Evolutionary conservation across 1,140 invertebrate species (phyloP).

Genomic region (Venturia canescens): DNA sequence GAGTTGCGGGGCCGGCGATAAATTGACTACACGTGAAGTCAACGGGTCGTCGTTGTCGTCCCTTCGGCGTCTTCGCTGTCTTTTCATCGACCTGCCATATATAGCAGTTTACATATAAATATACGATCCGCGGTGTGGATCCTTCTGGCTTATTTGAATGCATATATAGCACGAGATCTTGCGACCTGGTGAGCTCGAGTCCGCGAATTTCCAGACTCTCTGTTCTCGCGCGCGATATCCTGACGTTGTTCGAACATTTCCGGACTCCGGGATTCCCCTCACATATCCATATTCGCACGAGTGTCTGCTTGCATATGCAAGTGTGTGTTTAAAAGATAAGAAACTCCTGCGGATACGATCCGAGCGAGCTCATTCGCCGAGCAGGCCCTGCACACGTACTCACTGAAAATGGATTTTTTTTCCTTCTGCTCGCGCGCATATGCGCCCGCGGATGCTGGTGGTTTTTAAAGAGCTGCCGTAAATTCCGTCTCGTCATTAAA

Average conservation of each 20-base stretch:
- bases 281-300: not conserved
- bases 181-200: conserved; percentile 18
- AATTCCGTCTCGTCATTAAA: conserved; percentile 11
- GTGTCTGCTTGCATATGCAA: not conserved
- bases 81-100: not conserved
- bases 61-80: conserved; percentile 24
- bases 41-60: conserved; percentile 39
- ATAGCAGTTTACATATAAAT: not conserved
- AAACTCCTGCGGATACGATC: not conserved
- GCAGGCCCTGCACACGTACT: not conserved
- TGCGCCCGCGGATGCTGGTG: no score
- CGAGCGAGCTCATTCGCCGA: not conserved
- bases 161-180: not conserved
- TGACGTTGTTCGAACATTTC: conserved; percentile 16
- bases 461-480: conserved; percentile 10
- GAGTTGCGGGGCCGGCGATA: conserved; percentile 29
- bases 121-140: not conserved
- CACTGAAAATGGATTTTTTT: not conserved
- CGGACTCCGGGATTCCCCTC: not conserved
- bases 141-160: not conserved
- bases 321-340: not conserved
- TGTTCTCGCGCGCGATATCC: not conserved
- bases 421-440: not conserved
- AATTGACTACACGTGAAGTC: conserved; percentile 41
- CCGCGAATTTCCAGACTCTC: conserved; percentile 11